A percentile compares a stretch with the other conserved stretches of the same genome.
These are phyloP conservation scores for Orchesellides sinensis DNA, from an alignment of 2,888 invertebrate species.

Conservation along the genomic window DNA sequence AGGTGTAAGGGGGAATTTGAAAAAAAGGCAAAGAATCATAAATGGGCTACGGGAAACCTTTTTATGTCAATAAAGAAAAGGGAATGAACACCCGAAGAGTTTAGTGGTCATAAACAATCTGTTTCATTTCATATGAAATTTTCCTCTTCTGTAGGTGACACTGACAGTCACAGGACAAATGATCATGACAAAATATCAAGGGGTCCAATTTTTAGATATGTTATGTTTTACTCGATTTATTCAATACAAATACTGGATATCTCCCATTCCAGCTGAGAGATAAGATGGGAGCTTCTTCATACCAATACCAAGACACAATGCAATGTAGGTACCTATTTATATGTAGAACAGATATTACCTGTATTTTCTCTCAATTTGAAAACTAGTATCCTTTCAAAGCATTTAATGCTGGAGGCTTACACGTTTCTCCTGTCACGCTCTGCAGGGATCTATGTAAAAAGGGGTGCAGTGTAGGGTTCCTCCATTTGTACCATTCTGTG, in stretches of 20 bases:
- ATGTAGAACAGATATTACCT: constrained; percentile 13
- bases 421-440: constrained; percentile 48
- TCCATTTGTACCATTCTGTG: background rate
- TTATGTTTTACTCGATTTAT: background rate
- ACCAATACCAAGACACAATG: too few species aligned
- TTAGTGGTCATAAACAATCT: constrained; percentile 55
- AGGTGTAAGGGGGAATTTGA: constrained; percentile 1
- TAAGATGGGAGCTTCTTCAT: too few species aligned
- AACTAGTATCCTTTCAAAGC: constrained; percentile 12
- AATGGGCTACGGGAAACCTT: constrained; percentile 53
- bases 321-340: too few species aligned
- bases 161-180: constrained; percentile 44
- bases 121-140: background rate
- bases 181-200: constrained; percentile 31
- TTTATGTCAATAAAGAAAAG: constrained; percentile 54
- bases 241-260: background rate
- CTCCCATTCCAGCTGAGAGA: background rate
- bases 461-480: constrained; percentile 11
- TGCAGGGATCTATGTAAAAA: constrained; percentile 46
- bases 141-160: constrained; percentile 32
- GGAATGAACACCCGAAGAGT: constrained; percentile 59
- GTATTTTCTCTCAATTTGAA: constrained; percentile 26
- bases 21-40: background rate
- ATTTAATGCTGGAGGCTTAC: constrained; percentile 45
- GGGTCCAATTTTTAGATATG: constrained; percentile 30